phyloP scores from a whole-genome alignment of 2,113 vertebrate genomes.

The Triplophysa tibetana region DNA sequence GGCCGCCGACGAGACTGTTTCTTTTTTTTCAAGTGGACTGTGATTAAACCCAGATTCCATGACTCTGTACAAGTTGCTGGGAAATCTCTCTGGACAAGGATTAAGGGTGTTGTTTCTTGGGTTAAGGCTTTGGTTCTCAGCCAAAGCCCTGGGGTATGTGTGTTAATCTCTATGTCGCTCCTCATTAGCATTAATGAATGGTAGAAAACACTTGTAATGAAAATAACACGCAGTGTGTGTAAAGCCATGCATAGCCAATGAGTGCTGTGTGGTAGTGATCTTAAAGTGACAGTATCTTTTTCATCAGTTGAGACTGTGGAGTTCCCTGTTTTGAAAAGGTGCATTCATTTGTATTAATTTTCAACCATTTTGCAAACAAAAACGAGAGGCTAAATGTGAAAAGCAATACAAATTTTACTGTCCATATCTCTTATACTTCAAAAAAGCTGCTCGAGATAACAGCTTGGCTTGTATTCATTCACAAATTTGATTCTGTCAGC shows the following conservation, averaged over 20 bases:
- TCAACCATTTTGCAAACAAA: background rate
- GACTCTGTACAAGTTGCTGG: conserved; percentile 29
- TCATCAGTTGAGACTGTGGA: background rate
- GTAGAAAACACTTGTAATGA: conserved; percentile 42
- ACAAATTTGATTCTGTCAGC: conserved; percentile 5
- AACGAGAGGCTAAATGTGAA: background rate
- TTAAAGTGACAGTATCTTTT: background rate
- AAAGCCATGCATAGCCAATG: conserved; percentile 14
- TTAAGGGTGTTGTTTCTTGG: conserved; percentile 38
- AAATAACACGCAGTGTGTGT: conserved; percentile 7
- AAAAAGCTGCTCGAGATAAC: background rate
- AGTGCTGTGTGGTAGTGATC: background rate
- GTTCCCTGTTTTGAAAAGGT: too few species aligned
- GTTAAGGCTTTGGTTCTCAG: conserved; percentile 40
- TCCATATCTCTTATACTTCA: background rate
- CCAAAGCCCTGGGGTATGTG: conserved; percentile 34
- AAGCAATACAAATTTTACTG: conserved; percentile 2
- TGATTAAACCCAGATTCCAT: conserved; percentile 13
- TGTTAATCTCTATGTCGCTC: conserved; percentile 46
- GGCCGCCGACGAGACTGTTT: background rate
- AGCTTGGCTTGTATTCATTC: conserved; percentile 5
- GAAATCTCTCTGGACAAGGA: conserved; percentile 25
- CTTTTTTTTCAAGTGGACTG: background rate
- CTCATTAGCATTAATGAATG: conserved; percentile 48
- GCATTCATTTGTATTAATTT: background rate